Percentiles rank a stretch among this genome's conserved stretches.
phyloP scores from a whole-genome alignment of 2,888 invertebrate genomes.

The Mimas tiliae region DNA sequence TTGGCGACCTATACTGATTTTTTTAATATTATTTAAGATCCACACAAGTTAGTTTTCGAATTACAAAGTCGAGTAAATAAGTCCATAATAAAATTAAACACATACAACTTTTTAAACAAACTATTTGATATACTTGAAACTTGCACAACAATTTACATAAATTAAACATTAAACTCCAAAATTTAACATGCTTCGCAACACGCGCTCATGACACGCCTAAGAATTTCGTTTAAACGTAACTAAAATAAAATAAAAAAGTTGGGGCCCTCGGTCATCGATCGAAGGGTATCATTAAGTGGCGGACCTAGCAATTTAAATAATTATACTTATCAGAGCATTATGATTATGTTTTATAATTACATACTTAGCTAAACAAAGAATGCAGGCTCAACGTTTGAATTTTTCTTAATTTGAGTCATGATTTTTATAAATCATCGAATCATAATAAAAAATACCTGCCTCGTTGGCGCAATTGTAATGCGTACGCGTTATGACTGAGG shows the following conservation, averaged over 20 bases:
- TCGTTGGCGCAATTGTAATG: no score
- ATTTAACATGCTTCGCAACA: neutral
- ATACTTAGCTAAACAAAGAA: conserved; percentile 21
- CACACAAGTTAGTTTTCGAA: no score
- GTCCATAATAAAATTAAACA: no score
- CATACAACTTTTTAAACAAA: neutral
- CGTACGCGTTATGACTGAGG: no score
- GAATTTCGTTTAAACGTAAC: neutral
- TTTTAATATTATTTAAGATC: no score
- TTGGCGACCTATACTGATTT: no score
- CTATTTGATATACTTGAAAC: neutral
- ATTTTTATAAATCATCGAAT: neutral
- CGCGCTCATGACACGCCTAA: neutral
- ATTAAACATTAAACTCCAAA: conserved; percentile 2
- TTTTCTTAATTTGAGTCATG: no score
- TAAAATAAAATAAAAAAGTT: conserved; percentile 9
- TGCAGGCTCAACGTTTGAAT: neutral
- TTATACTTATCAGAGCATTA: conserved; percentile 17
- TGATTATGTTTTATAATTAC: conserved; percentile 14
- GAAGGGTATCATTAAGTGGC: conserved; percentile 14
- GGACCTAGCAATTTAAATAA: conserved; percentile 15
- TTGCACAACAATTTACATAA: neutral
- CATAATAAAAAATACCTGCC: no score
- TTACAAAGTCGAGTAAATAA: no score
- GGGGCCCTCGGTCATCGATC: conserved; percentile 12